Percentiles rank a stretch among this genome's conserved stretches.
Conservation (phyloP, 1,140 invertebrate species). For the Drosophila nannoptera region DNA sequence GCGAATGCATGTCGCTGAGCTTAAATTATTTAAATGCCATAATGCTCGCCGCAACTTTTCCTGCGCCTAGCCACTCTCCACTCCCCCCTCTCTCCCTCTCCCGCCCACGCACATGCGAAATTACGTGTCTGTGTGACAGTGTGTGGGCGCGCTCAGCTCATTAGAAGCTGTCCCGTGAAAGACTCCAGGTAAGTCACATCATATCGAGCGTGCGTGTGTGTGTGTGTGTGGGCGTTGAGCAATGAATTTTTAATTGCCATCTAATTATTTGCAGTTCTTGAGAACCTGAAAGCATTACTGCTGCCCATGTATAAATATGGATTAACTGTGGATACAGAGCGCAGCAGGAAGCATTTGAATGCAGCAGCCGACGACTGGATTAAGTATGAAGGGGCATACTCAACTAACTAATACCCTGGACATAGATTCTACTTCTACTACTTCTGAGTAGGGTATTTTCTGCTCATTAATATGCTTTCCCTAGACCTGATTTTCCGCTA, state of each 20-base stretch:
- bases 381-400: background rate
- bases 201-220: slow-evolving; percentile 6
- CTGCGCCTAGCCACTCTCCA: background rate
- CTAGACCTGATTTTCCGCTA: slow-evolving; percentile 2
- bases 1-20: slow-evolving; percentile 50
- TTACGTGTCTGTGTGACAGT: background rate
- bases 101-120: background rate
- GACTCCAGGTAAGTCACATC: slow-evolving; percentile 25
- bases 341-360: slow-evolving; percentile 20
- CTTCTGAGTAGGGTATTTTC: no score
- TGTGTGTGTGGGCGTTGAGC: slow-evolving; percentile 29
- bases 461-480: background rate
- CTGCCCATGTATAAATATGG: slow-evolving; percentile 6
- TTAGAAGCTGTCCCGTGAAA: slow-evolving; percentile 51
- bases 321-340: slow-evolving; percentile 1
- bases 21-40: slow-evolving; percentile 66
- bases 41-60: slow-evolving; percentile 33
- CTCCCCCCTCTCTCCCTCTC: background rate
- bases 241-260: slow-evolving; percentile 67
- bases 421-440: no score
- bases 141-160: slow-evolving; percentile 37
- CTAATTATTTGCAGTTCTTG: slow-evolving; percentile 66
- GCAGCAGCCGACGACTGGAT: background rate
- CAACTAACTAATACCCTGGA: background rate
- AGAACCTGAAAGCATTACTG: slow-evolving; percentile 43